Evolutionary conservation across 2,797 vertebrate genomes (phyloP).

Genomic region (Prionace glauca): DNA sequence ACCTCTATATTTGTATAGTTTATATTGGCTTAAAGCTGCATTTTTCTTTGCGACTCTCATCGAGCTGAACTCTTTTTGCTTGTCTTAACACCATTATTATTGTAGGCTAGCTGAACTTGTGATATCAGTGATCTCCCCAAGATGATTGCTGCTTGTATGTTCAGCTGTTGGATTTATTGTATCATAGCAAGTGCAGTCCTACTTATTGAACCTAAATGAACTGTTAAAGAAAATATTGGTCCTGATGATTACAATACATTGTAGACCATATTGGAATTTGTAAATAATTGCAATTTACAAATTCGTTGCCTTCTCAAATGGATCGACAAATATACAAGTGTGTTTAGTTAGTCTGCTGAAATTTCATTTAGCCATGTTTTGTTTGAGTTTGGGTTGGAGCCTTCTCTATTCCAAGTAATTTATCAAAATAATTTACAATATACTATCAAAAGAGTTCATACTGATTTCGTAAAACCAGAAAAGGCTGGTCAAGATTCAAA

Average conservation of each 20-base stretch:
- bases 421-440: not conserved
- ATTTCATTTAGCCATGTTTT: not conserved
- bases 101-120: constrained; percentile 34
- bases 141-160: constrained; percentile 1
- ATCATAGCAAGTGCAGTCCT: constrained; percentile 25
- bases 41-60: constrained; percentile 22
- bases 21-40: not conserved
- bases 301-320: constrained; percentile 3
- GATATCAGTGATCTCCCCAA: constrained; percentile 36
- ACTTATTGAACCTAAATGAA: constrained; percentile 13
- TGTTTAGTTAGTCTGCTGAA: not conserved
- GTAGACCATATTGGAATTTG: not conserved
- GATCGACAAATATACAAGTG: not conserved
- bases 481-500: not conserved
- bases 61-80: constrained; percentile 19
- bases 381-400: constrained; percentile 15
- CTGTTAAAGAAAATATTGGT: constrained; percentile 29
- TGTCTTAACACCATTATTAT: constrained; percentile 27
- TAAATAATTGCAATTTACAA: constrained; percentile 19
- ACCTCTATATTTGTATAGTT: constrained; percentile 16
- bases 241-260: not conserved
- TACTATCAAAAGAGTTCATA: not conserved
- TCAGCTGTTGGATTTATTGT: constrained; percentile 30
- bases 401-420: not conserved
- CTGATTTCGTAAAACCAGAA: not conserved